Base-by-base conservation (phyloP, 1,140 invertebrate genomes). In the Artemia franciscana region DNA sequence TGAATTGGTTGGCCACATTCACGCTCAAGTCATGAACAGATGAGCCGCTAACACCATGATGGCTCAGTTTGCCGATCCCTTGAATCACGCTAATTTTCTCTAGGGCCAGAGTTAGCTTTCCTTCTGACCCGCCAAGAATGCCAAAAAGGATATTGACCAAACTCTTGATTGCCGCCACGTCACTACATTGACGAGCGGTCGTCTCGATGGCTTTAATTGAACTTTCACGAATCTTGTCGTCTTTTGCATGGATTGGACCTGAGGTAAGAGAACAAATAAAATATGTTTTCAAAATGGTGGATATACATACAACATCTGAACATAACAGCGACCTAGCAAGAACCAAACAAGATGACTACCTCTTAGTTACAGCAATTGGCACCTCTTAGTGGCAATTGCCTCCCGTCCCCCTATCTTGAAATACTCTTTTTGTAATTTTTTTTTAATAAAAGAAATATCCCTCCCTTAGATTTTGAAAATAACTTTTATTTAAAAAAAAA, bases 61-160 rank as follows among this genome's bases (percentile, higher is more conserved):
- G 78, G 69, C 84, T 87, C 26, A 92, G 76, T 69, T 82, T 83
- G 24, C 88, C 86, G 61, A 88, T 83, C 24, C 84, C 83, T 75
- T 86, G 80, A 21, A 95, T 73, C n/a, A 95, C 82, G 62, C 84
- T 85, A 9, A 91, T 83, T 73, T 92, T 88, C 69, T 94, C 88
- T 62, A 85, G 84, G 5, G 82, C 80, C 15, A 92, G 81, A 4
- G 88, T 91, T 30, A 96, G 76, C 73, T 95, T 97, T 3, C 91
- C 91, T 72, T 92, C 84, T 5, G 86, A 85, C 28, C 91, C 91
- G 75, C 91, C 82, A 67, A 92, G 84, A 5, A 91, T 81, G 3
- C 78, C 81, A 75, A 94, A 92, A 26, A 87, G 76, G 61, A 84
- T 80, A 30, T 80, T 76, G 0, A 91, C 69, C 23, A 94, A 69